Evolutionary conservation across 2,113 vertebrate genomes (phyloP).

Genomic region (Empidonax alnorum): DNA sequence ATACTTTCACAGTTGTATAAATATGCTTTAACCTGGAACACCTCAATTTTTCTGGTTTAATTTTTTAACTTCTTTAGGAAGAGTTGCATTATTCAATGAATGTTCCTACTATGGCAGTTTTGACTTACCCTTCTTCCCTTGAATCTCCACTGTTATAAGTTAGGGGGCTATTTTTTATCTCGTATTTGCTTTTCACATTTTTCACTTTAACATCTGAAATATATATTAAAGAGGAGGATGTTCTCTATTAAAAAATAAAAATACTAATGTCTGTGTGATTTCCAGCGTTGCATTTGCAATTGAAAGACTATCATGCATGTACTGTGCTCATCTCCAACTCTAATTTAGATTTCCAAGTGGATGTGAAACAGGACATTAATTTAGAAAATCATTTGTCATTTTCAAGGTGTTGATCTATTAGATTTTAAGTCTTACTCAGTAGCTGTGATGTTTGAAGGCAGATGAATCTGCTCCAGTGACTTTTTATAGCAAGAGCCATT

Average conservation of each 20-base stretch:
- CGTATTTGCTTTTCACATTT: background rate
- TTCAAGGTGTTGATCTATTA: background rate
- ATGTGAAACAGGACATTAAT: background rate
- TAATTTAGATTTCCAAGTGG: background rate
- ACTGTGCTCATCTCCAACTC: background rate
- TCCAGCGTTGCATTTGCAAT: background rate
- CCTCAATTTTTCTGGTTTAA: background rate
- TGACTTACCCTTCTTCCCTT: fast-evolving
- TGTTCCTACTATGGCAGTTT: background rate
- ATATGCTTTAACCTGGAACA: background rate
- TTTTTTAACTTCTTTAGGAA: background rate
- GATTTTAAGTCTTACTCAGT: background rate
- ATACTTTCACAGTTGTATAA: background rate
- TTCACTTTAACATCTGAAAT: background rate
- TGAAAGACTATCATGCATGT: background rate
- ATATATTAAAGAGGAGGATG: background rate
- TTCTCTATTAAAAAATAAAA: background rate
- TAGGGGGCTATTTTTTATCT: background rate
- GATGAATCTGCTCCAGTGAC: background rate
- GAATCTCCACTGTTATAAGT: background rate
- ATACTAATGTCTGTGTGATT: background rate
- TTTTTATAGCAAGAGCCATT: background rate
- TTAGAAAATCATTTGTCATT: background rate
- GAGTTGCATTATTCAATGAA: background rate
- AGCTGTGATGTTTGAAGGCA: background rate